Conservation (phyloP, 2,113 vertebrate genomes). For the Osmerus mordax region DNA sequence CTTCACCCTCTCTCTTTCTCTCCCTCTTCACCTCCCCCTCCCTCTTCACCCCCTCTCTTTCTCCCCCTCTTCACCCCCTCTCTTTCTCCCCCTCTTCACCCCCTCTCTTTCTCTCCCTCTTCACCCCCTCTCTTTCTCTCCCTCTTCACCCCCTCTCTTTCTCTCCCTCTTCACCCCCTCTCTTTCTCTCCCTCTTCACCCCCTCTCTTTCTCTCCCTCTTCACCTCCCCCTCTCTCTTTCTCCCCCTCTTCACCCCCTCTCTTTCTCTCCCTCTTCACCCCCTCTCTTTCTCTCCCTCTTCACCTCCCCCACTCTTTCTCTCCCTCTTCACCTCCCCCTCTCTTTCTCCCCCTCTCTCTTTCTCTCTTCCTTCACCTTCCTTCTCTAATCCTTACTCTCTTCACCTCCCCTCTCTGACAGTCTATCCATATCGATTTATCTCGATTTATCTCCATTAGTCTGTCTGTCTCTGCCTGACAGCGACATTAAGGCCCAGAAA, state of each 20-base stretch:
- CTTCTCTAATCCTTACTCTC: no score
- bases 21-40: slow-evolving; percentile 14
- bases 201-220: slow-evolving; percentile 26
- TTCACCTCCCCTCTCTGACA: no score
- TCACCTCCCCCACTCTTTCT: neutral
- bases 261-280: neutral
- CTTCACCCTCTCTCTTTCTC: slow-evolving; percentile 12
- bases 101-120: neutral
- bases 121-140: neutral
- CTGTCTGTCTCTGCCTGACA: neutral
- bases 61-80: neutral
- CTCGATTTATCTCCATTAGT: no score
- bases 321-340: neutral
- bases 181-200: no score
- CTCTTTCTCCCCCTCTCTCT: slow-evolving; percentile 8
- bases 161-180: no score
- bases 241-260: neutral
- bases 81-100: neutral
- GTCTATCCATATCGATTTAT: no score
- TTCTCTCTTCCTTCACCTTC: neutral
- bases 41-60: neutral
- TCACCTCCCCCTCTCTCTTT: neutral
- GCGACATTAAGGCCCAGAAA: neutral
- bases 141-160: no score
- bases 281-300: slow-evolving; percentile 17